These are phyloP conservation scores for Xestia sexstrigata DNA, from an alignment of 2,888 invertebrate genomes.

Conservation along the genomic window DNA sequence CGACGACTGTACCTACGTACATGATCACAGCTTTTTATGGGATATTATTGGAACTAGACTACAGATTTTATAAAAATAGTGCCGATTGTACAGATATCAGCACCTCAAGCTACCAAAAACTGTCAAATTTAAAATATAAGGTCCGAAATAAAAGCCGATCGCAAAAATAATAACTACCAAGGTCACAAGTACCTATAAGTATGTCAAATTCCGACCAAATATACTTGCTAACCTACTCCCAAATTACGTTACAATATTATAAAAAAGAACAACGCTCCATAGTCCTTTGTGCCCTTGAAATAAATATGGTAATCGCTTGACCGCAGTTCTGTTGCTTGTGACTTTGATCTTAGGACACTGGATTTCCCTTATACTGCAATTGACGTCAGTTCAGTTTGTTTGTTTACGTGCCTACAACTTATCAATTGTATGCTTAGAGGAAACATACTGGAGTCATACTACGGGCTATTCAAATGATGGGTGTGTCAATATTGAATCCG, in stretches of 20 bases:
- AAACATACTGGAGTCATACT: slow-evolving; percentile 26
- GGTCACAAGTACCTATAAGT: slow-evolving; percentile 4
- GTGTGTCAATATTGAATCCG: slow-evolving; percentile 11
- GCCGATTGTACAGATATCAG: not conserved
- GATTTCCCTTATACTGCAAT: slow-evolving; percentile 38
- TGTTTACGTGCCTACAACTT: slow-evolving; percentile 25
- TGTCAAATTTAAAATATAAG: not conserved
- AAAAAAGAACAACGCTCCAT: not conserved
- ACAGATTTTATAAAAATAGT: not conserved
- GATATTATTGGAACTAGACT: not conserved
- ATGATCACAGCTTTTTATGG: no score
- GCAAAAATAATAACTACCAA: not conserved
- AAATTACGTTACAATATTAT: not conserved
- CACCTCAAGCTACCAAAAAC: no score
- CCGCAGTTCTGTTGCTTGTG: slow-evolving; percentile 1
- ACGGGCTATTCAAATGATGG: not conserved
- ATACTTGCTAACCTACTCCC: not conserved
- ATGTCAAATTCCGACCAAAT: slow-evolving; percentile 6
- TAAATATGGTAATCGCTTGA: slow-evolving; percentile 20
- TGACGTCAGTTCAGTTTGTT: slow-evolving; percentile 40
- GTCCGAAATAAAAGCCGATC: not conserved
- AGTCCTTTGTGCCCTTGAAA: slow-evolving; percentile 15
- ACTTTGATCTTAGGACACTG: slow-evolving; percentile 33
- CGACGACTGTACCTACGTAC: no score
- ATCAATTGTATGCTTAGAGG: slow-evolving; percentile 22